Base-by-base conservation (phyloP, 2,113 vertebrate species). In the Tympanuchus pallidicinctus region DNA sequence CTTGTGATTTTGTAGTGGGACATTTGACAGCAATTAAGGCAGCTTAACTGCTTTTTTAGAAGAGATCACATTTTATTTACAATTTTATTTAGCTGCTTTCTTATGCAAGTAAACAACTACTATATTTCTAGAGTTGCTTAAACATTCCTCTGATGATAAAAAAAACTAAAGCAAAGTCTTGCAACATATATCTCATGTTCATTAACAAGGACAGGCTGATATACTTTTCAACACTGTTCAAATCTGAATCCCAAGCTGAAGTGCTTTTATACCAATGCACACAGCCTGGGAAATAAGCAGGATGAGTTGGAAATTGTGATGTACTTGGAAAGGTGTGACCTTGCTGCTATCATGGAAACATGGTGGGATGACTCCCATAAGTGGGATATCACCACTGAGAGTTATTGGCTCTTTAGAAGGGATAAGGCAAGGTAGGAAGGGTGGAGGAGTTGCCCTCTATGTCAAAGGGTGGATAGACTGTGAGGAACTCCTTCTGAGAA, bases 21-120 rank as follows among this genome's bases (percentile, higher is more conserved):
- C 74, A 95, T 95, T 95, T 96, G 89, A 85, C 70, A 95, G 69
- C 66, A 78, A 65, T 88, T 92, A 82, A 89, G 38, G 84, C 77
- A 94, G 64, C 48, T 91, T 95, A 96, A 92, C 34, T 60, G 30
- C 48, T 57, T 67, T 89, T 90, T 94, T 67, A 71, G 75, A 83
- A 88, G 66, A 48, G 21, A 90, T 43, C 30, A 27, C 47, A 28
- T 86, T 95, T 82, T 73, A 96, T 87, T 95, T 80, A 80, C 20
- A 28, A 19, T 87, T 92, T 89, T 85, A 86, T 91, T 91, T 88
- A 64, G 18, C 52, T 83, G 14, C 52, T 82, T 89, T 72, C 75
- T 70, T 89, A 45, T 75, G 60, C 56, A 88, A 71, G 40, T 77
- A 93, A 91, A 64, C 76, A 92, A 76, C 8, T 43, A 73, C 48